These are phyloP conservation scores for Bambusicola thoracicus DNA, from an alignment of 2,113 vertebrate species.

Conservation along the genomic window DNA sequence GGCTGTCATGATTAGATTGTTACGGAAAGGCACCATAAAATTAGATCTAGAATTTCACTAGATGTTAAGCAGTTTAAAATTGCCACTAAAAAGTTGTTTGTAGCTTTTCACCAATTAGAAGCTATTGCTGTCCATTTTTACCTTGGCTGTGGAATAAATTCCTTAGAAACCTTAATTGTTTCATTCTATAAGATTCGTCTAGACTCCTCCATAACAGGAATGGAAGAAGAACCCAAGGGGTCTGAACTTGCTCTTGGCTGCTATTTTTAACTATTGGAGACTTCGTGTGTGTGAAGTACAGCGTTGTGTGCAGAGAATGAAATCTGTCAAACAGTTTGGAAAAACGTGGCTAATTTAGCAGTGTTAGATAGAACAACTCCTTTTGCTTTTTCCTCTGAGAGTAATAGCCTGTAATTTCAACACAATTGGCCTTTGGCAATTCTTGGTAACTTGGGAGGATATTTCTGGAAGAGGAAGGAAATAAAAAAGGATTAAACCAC, in stretches of 20 bases:
- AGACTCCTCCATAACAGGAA: neutral
- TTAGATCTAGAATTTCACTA: neutral
- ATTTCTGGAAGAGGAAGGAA: constrained; percentile 61
- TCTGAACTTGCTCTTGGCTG: constrained; percentile 15
- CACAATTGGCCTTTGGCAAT: constrained; percentile 58
- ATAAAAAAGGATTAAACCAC: constrained; percentile 49
- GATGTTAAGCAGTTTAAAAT: neutral
- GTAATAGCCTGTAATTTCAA: constrained; percentile 61
- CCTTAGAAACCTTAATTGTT: neutral
- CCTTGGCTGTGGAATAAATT: neutral
- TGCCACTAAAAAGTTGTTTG: neutral
- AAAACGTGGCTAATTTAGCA: constrained; percentile 54
- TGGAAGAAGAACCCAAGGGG: neutral
- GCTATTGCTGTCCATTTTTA: neutral
- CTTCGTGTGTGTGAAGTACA: constrained; percentile 21
- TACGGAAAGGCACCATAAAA: neutral
- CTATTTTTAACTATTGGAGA: constrained; percentile 11
- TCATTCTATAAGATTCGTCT: neutral
- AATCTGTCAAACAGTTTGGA: constrained; percentile 51
- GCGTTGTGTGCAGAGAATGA: constrained; percentile 23
- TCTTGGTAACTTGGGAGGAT: constrained; percentile 33
- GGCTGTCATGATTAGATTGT: neutral
- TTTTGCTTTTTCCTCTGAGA: neutral
- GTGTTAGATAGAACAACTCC: constrained; percentile 42
- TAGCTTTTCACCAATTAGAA: neutral